Evolutionary conservation across 2,888 invertebrate genomes (phyloP).

Genomic region (Zonitis immaculata): DNA sequence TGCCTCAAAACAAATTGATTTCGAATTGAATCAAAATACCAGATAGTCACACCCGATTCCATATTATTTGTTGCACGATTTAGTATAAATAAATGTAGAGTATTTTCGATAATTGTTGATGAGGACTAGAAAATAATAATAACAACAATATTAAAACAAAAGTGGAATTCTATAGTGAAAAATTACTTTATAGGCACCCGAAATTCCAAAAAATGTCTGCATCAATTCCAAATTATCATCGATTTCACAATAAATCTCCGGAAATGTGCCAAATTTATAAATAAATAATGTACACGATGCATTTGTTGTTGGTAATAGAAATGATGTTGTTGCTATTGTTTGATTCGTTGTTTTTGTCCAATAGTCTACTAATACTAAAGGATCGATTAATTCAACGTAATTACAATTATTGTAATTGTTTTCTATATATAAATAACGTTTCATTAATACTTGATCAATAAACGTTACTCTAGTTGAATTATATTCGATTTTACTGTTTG

Average conservation of each 20-base stretch:
- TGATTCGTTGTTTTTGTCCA: conserved; percentile 26
- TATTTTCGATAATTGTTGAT: conserved; percentile 22
- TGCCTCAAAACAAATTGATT: conserved; percentile 34
- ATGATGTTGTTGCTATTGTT: conserved; percentile 28
- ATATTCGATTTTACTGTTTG: neutral
- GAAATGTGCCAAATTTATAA: conserved; percentile 12
- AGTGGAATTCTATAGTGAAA: no score
- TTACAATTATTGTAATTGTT: neutral
- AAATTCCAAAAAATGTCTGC: conserved; percentile 1
- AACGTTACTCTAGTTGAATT: conserved; percentile 1
- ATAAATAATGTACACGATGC: conserved; percentile 30
- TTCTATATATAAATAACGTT: conserved; percentile 14
- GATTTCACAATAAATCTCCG: conserved; percentile 12
- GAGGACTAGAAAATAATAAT: conserved; percentile 25
- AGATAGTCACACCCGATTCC: conserved; percentile 33
- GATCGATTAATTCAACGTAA: neutral
- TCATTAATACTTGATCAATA: conserved; percentile 10
- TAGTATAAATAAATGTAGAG: conserved; percentile 29
- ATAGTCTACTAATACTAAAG: neutral
- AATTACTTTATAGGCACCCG: conserved; percentile 5
- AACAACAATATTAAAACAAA: no score
- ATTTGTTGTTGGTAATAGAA: conserved; percentile 25
- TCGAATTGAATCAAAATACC: conserved; percentile 30
- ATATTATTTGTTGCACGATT: conserved; percentile 14
- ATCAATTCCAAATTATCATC: conserved; percentile 1